phyloP scores from a whole-genome alignment of 2,888 invertebrate genomes.

The Spodoptera littoralis region DNA sequence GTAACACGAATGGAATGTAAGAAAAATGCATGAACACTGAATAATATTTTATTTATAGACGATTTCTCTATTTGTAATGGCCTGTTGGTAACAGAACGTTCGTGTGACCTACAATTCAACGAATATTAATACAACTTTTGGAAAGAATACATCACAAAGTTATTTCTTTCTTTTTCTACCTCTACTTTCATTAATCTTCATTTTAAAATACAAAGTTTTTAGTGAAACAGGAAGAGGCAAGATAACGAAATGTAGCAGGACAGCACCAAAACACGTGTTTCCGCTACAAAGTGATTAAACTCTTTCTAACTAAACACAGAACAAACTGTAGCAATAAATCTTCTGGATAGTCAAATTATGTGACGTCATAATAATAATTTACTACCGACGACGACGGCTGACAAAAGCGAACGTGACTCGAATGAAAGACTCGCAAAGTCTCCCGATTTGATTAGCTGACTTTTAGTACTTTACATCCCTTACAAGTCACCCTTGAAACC shows the following conservation, averaged over 20 bases:
- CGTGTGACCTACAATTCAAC: background rate
- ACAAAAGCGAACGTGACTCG: conserved; percentile 57
- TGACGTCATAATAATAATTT: conserved; percentile 59
- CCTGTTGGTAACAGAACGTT: background rate
- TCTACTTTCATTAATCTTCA: too few relatives aligned
- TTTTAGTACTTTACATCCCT: conserved; percentile 40
- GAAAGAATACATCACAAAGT: too few relatives aligned
- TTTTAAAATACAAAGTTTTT: conserved; percentile 4
- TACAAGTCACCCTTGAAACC: conserved; percentile 50
- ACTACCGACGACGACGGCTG: conserved; percentile 44
- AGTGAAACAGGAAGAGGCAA: conserved; percentile 3
- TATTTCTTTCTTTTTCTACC: too few relatives aligned
- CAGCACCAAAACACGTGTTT: conserved; percentile 1
- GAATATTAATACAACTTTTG: too few relatives aligned
- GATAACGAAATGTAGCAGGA: conserved; percentile 11
- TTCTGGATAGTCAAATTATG: conserved; percentile 51
- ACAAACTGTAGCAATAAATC: conserved; percentile 52
- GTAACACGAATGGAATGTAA: conserved; percentile 8
- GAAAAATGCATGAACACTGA: conserved; percentile 17
- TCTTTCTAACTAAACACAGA: conserved; percentile 28
- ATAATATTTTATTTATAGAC: conserved; percentile 28
- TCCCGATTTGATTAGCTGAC: conserved; percentile 57
- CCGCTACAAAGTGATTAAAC: conserved; percentile 35
- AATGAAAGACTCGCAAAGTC: conserved; percentile 46
- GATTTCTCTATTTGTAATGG: conserved; percentile 10